Percentiles rank a stretch among this genome's conserved stretches.
phyloP scores from a whole-genome alignment of 2,888 invertebrate genomes.

The Hydroisotoma schaefferi region DNA sequence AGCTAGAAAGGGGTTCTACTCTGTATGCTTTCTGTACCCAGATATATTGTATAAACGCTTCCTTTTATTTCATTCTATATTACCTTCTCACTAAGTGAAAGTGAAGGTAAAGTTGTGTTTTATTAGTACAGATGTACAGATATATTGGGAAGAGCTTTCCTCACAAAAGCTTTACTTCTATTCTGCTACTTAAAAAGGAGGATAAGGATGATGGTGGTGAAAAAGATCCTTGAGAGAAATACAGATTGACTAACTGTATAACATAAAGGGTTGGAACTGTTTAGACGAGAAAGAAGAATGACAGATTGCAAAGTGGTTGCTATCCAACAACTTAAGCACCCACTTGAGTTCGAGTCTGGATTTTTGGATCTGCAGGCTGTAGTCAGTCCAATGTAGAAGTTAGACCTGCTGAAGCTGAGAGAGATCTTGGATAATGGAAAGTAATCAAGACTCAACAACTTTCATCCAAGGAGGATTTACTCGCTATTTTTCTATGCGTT shows the following conservation, averaged over 20 bases:
- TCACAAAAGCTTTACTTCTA: too few species aligned
- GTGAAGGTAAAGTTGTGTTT: too few species aligned
- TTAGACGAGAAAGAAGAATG: slow-evolving; percentile 7
- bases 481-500: background rate
- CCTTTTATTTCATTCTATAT: too few species aligned
- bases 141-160: too few species aligned
- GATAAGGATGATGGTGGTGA: background rate
- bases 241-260: background rate
- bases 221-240: background rate
- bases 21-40: too few species aligned
- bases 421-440: slow-evolving; percentile 20
- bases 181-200: background rate
- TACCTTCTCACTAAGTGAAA: too few species aligned
- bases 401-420: background rate
- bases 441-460: slow-evolving; percentile 18
- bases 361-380: too few species aligned
- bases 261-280: too few species aligned
- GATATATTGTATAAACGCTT: too few species aligned
- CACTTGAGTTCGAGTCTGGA: slow-evolving; percentile 5
- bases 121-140: too few species aligned
- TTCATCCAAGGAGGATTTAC: slow-evolving; percentile 8
- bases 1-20: too few species aligned
- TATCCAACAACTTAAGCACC: slow-evolving; percentile 12
- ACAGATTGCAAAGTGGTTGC: slow-evolving; percentile 11
- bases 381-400: too few species aligned